Evolutionary conservation across 1,140 invertebrate genomes (phyloP).

Genomic region (Aleiodes sp.): DNA sequence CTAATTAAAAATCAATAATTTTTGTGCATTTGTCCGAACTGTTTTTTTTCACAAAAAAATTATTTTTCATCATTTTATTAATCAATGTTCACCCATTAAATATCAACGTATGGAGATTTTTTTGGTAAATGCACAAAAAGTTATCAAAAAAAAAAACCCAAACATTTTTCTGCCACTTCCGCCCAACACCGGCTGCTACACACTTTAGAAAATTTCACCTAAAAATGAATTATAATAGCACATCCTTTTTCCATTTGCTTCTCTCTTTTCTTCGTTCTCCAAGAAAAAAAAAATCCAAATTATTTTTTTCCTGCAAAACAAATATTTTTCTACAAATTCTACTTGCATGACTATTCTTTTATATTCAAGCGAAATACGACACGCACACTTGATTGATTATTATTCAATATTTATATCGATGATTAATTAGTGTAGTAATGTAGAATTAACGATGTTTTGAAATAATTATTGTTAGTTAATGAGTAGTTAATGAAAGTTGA

Average conservation of each 20-base stretch:
- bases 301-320: neutral
- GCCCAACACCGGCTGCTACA: constrained; percentile 23
- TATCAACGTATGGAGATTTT: neutral
- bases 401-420: neutral
- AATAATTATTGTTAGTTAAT: no score
- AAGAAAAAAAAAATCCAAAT: no score
- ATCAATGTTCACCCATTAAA: constrained; percentile 23
- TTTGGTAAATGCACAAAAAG: constrained; percentile 31
- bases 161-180: constrained; percentile 11
- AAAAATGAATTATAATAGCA: neutral
- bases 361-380: constrained; percentile 1
- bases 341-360: neutral
- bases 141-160: neutral
- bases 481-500: no score
- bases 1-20: neutral
- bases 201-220: constrained; percentile 11
- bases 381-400: neutral
- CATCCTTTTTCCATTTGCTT: neutral
- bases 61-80: constrained; percentile 30
- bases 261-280: neutral
- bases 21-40: constrained; percentile 17
- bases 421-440: neutral
- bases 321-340: neutral
- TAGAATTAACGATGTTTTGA: neutral
- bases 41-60: neutral